A percentile compares a stretch with the other conserved stretches of the same genome.
Conservation (phyloP, 1,140 invertebrate genomes). For the Zaprionus vittiger region DNA sequence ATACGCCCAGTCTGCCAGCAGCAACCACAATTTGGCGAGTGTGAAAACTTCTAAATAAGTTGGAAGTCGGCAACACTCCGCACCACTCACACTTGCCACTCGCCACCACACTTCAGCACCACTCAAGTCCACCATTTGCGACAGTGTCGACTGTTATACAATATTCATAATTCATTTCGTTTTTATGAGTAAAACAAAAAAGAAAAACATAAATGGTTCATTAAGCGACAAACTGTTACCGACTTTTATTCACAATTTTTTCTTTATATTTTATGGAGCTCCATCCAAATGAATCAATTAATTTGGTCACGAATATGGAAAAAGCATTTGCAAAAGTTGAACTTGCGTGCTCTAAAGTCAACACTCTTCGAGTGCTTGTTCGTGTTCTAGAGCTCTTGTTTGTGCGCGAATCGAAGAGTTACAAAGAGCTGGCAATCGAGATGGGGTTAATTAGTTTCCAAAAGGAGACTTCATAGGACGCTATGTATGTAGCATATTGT, state of each 20-base stretch:
- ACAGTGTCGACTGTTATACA: conserved; percentile 49
- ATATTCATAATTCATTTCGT: conserved; percentile 33
- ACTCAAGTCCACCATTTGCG: conserved; percentile 35
- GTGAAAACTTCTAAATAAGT: conserved; percentile 46
- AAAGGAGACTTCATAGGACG: neutral
- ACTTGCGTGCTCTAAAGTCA: conserved; percentile 47
- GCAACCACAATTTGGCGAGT: conserved; percentile 25
- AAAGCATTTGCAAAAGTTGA: conserved; percentile 52
- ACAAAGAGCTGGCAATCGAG: conserved; percentile 30
- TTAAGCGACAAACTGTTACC: conserved; percentile 39
- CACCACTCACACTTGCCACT: conserved; percentile 39
- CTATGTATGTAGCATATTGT: neutral
- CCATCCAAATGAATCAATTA: conserved; percentile 73
- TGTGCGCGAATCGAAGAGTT: conserved; percentile 31
- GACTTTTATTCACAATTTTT: conserved; percentile 20
- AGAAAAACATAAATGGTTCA: conserved; percentile 42
- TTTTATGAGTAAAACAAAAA: conserved; percentile 27
- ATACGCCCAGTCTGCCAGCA: conserved; percentile 39
- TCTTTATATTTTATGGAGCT: conserved; percentile 40
- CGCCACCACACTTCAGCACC: conserved; percentile 43
- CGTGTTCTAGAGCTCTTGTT: conserved; percentile 66
- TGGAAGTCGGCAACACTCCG: conserved; percentile 29
- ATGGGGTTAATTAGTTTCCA: conserved; percentile 39
- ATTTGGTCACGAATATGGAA: conserved; percentile 51
- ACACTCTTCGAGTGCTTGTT: conserved; percentile 58